A percentile compares a stretch with the other conserved stretches of the same genome.
Evolutionary conservation across 2,888 invertebrate species (phyloP).

Genomic region (Ecdyonurus torrentis): DNA sequence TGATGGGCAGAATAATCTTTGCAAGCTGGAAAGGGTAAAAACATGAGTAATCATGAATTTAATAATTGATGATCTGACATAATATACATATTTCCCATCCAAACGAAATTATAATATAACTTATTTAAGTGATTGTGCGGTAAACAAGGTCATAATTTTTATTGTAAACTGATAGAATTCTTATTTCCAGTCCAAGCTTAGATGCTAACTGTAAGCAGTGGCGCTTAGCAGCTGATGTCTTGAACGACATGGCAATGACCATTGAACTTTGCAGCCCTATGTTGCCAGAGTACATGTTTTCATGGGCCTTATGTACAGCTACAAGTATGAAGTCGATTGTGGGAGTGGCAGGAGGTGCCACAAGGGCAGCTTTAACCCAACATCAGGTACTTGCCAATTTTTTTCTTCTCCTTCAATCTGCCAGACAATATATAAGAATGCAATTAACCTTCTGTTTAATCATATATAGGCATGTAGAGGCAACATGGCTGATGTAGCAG

Average conservation of each 20-base stretch:
- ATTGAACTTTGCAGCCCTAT: slow-evolving; percentile 69
- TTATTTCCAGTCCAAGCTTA: slow-evolving; percentile 46
- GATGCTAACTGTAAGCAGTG: slow-evolving; percentile 91
- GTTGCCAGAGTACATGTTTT: slow-evolving; percentile 34
- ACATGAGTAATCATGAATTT: slow-evolving; percentile 8
- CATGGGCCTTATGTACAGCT: slow-evolving; percentile 40
- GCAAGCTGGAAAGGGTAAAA: slow-evolving; percentile 75
- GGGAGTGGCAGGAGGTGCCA: slow-evolving; percentile 75
- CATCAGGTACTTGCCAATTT: slow-evolving; percentile 52
- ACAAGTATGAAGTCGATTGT: slow-evolving; percentile 73
- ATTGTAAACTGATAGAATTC: too few relatives aligned
- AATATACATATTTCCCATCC: slow-evolving; percentile 1
- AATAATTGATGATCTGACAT: neutral
- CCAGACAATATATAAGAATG: too few relatives aligned
- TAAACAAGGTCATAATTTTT: too few relatives aligned
- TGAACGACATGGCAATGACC: slow-evolving; percentile 82
- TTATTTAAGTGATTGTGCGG: too few relatives aligned
- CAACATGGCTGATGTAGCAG: slow-evolving; percentile 84
- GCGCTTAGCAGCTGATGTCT: slow-evolving; percentile 82
- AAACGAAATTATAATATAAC: too few relatives aligned
- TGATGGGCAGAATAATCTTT: slow-evolving; percentile 74
- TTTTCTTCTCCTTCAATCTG: too few relatives aligned
- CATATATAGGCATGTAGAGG: slow-evolving; percentile 49
- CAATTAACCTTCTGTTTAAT: too few relatives aligned
- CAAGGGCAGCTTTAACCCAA: slow-evolving; percentile 79